Evolutionary conservation across 2,888 invertebrate species (phyloP), one percentile per base, ranked within the genome.

Genomic region (Criorhina ranunculi): DNA sequence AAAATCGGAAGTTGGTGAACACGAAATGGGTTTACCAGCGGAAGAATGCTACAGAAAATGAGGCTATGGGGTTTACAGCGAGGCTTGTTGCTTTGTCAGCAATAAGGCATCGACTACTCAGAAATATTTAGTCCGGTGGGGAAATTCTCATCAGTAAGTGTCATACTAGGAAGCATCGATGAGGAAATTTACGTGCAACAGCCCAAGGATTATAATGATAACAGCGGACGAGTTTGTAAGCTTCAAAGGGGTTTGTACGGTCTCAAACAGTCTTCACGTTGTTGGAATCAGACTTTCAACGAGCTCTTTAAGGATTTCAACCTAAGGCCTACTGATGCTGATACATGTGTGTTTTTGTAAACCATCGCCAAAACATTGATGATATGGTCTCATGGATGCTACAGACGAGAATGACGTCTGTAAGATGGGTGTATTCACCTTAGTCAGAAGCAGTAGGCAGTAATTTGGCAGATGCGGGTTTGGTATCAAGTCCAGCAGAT

Each of bases 51-150:
- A 37, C 57, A 11, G 64, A 49, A 6, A 42, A 12, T 33, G 35
- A 46, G 46, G 7, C 42, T 9, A 44, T 62, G 40, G 19, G 86
- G 33, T 88, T 81, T 33, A 89, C 88, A 75, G 89, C 89, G 7
- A 67, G 89, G 12, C 60, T 90, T 9, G 89, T 89, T 9, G 89
- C 87, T 87, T 78, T 76, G 76, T 1, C 89, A 90, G 70, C 77
- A 87, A 73, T 85, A 7, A 1, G 33, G 8, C 5, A 33, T 33
- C 33, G 33, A 33, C 8, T 33, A 33, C 33, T 33, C 5, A 1
- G 33, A 33, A 33, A 33, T 6, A 5, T 33, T 33, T 8, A 33
- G 8, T 33, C 33, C 33, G 8, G 33, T 33, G 6, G 33, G 4
- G 24, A 24, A 24, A 4, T 24, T 24, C 24, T 24, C 24, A 24